Base-by-base conservation (phyloP, 2,888 invertebrate species). In the Eupeodes latifasciatus region DNA sequence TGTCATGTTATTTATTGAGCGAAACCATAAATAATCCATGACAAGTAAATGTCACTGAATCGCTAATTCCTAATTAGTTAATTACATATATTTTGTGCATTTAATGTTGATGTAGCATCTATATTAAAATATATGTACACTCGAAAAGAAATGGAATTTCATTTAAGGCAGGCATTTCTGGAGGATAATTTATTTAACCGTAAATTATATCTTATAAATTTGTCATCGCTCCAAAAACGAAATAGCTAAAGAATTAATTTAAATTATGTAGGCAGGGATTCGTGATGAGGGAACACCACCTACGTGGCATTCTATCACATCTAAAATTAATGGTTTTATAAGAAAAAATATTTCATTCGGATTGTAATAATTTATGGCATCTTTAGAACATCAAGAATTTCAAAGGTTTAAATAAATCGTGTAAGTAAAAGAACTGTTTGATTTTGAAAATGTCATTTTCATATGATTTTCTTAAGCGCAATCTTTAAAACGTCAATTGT, bases 31-130 rank as follows among this genome's bases (percentile, higher is more conserved):
- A 85, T 85, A 85, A 82, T 82, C 77, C 85, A 82, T 85, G 85
- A 78, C 82, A 85, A 57, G 61, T 9, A 69, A 82, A 75, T 55
- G 59, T 44, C 53, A 49, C 69, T 66, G 85, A 81, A 77, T 74
- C 62, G 72, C 85, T 85, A 85, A 85, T 85, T 81, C 77, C 72
- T 67, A 85, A 85, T 85, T 77, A 81, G 66, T 61, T 83, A 78
- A 72, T 83, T 67, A 78, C 49, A 49, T 14, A 36, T 59, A 69
- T 40, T 40, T 40, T 5, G 40, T 40, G 40, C 36, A 59, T 36
- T 36, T 36, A 36, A 34, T 34, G 0, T 11, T 57, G 7, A 19
- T 1, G 62, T 11, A 9, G 9, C 44, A 64, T 66, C 14, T 5
- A 66, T 5, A 66, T 66, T 27, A 4, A n/a, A 44, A 64, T 51